Base-by-base conservation (phyloP, 2,888 invertebrate genomes). In the Onthophagus sagittarius region DNA sequence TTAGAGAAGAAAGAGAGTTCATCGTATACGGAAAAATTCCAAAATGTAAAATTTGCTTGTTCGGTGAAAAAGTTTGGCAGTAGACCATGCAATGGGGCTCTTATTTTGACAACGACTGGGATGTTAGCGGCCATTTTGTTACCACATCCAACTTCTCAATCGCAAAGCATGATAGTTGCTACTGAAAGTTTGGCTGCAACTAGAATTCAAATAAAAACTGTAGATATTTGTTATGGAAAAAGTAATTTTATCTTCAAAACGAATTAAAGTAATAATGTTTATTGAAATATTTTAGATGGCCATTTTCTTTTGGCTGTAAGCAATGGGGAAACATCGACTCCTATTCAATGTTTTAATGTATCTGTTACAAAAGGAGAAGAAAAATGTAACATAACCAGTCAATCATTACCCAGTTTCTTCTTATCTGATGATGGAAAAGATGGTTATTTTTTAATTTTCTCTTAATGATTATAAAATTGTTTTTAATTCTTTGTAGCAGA, bases 1-100 rank as follows among this genome's bases (percentile, higher is more conserved):
- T 86, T 92, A 0, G 97, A 97, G 73, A 95, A 96, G 83, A 90
- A 92, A 72, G 97, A 97, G 73, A 91, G 91, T 79, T 86, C 91
- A 69, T 87, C 92, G 32, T 95, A 94, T 81, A 89, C 89, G 73
- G 95, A 95, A 75, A 95, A 94, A 84, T 94, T 94, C 82, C 90
- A 89, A 77, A 89, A 92, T 79, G 85, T 91, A 0, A 89, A 93
- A 62, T 91, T 93, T 79, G 89, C 91, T 0, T 95, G 96, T 11
- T 95, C 96, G 0, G 90, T 96, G 0, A 90, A 93, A 79, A 94
- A 95, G 75, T 96, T 96, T 84, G 97, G 97, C 0, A 94, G 95
- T 0, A 89, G 92, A 71, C 91, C 95, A 0, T 88, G 92, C 9
- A 93, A 93, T 79, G 97, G 97, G 0, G 94, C 92, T 71, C 86